A percentile compares a stretch with the other conserved stretches of the same genome.
Evolutionary conservation across 2,797 vertebrate species (phyloP).

Genomic region (Propithecus deckenii): DNA sequence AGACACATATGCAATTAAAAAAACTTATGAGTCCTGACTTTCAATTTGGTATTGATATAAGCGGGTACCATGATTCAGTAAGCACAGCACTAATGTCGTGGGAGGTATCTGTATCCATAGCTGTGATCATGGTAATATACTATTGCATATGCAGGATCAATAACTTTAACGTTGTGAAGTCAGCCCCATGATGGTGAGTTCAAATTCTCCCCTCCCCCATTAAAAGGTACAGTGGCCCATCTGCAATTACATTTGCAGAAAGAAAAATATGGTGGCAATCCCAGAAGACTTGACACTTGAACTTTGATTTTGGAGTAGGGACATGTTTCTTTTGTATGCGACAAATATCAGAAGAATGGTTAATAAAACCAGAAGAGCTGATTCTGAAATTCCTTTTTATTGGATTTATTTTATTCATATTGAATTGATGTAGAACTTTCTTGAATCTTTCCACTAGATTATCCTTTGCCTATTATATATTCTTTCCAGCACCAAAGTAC

Average conservation of each 20-base stretch:
- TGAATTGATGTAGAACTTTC: background rate
- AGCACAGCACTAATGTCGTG: accelerated
- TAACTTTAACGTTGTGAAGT: background rate
- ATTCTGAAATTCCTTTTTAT: background rate
- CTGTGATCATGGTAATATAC: background rate
- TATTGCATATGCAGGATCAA: background rate
- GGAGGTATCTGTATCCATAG: background rate
- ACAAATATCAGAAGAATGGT: background rate
- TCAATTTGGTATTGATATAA: background rate
- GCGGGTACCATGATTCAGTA: accelerated
- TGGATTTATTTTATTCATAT: background rate
- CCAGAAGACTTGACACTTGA: background rate
- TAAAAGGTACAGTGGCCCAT: background rate
- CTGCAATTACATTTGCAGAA: background rate
- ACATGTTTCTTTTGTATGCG: background rate
- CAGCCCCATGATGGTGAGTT: background rate
- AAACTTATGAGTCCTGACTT: background rate
- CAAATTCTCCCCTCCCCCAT: background rate
- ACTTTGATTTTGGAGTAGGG: background rate
- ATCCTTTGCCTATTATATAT: background rate
- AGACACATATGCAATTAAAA: background rate
- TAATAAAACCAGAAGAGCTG: background rate
- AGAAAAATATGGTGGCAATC: background rate
- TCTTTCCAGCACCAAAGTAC: background rate
- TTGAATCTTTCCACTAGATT: background rate